phyloP scores from a whole-genome alignment of 2,113 vertebrate species.

The Anolis sagrei region DNA sequence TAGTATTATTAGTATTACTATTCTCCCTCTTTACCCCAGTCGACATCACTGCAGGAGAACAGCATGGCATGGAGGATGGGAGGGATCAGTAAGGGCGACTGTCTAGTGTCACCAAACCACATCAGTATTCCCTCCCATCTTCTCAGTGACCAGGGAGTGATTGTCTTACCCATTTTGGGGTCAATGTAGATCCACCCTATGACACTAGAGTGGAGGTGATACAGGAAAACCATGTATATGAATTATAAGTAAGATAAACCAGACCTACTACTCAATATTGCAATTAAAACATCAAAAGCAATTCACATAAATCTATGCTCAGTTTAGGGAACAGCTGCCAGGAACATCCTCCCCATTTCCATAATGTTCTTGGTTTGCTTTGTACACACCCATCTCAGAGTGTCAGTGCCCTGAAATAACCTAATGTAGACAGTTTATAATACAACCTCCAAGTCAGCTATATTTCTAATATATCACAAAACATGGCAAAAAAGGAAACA shows the following conservation, averaged over 20 bases:
- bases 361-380: conserved; percentile 33
- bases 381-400: conserved; percentile 33
- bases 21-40: too few species aligned
- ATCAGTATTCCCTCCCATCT: too few species aligned
- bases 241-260: conserved; percentile 52
- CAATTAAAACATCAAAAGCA: conserved; percentile 63
- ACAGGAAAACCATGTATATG: conserved; percentile 46
- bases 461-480: conserved; percentile 6
- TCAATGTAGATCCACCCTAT: too few species aligned
- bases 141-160: too few species aligned
- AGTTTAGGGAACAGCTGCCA: conserved; percentile 39
- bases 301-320: conserved; percentile 44
- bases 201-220: conserved; percentile 26
- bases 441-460: background rate
- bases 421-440: background rate
- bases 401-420: conserved; percentile 52
- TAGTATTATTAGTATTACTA: too few species aligned
- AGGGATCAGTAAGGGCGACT: too few species aligned
- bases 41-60: too few species aligned
- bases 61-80: too few species aligned
- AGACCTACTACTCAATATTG: conserved; percentile 43
- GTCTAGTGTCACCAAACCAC: too few species aligned
- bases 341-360: conserved; percentile 41
- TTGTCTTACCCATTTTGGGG: too few species aligned
- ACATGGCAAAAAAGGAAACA: conserved; percentile 36